Percentiles rank a stretch among this genome's conserved stretches.
Evolutionary conservation across 2,113 vertebrate genomes (phyloP).

Genomic region (Oryzias celebensis): DNA sequence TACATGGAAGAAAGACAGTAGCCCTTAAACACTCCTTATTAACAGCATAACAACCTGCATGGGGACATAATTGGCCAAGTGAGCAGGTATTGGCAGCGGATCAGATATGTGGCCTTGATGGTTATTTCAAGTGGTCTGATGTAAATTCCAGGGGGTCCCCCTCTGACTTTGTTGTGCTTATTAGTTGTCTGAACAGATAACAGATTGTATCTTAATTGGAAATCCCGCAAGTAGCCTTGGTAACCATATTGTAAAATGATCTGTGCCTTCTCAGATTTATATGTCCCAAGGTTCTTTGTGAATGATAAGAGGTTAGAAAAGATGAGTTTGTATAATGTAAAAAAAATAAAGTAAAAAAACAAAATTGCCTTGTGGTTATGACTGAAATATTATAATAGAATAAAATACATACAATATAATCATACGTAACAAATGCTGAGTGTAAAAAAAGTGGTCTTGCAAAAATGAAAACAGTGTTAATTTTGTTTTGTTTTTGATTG

Average conservation of each 20-base stretch:
- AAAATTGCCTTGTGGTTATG: no score
- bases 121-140: conserved; percentile 75
- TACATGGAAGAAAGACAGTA: conserved; percentile 43
- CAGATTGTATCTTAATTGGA: conserved; percentile 80
- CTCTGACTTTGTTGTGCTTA: conserved; percentile 74
- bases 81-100: conserved; percentile 68
- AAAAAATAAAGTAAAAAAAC: no score
- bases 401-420: no score
- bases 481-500: no score
- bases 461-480: no score
- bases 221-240: conserved; percentile 70
- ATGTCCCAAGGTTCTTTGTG: conserved; percentile 13
- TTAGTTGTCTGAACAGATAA: conserved; percentile 77
- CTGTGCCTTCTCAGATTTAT: conserved; percentile 48
- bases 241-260: conserved; percentile 70
- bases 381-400: no score
- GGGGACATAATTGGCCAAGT: conserved; percentile 64
- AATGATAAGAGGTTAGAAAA: conserved; percentile 11
- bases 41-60: conserved; percentile 57
- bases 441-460: no score
- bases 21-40: conserved; percentile 60
- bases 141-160: conserved; percentile 72
- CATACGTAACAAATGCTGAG: no score
- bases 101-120: conserved; percentile 66
- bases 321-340: no score